phyloP scores from a whole-genome alignment of 2,888 invertebrate species.

The Melieria crassipennis region DNA sequence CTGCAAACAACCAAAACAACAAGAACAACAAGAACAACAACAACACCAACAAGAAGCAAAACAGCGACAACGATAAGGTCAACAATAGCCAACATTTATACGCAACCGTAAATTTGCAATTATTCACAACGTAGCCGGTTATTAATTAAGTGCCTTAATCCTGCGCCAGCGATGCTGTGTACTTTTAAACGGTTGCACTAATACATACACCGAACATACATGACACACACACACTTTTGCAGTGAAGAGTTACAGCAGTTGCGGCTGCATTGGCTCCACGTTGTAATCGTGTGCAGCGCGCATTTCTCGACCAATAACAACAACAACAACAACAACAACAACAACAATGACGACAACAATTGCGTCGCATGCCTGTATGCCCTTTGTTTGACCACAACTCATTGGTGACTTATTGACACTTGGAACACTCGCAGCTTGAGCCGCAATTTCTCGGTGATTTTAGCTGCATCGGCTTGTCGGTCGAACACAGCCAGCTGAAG shows the following conservation, averaged over 20 bases:
- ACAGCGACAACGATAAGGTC: background rate
- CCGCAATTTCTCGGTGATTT: no score
- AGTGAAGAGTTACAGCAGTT: no score
- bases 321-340: no score
- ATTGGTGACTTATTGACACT: constrained; percentile 41
- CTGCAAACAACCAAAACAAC: no score
- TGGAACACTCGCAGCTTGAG: constrained; percentile 20
- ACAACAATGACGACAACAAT: no score
- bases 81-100: no score
- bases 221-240: constrained; percentile 1
- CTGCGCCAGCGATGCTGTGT: constrained; percentile 23
- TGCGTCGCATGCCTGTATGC: background rate
- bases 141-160: constrained; percentile 43
- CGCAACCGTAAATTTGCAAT: constrained; percentile 33
- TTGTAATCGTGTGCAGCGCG: constrained; percentile 2
- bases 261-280: background rate
- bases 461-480: no score
- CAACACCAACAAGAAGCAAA: background rate
- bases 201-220: constrained; percentile 15
- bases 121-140: constrained; percentile 38
- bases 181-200: no score
- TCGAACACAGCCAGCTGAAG: no score
- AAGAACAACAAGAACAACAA: background rate
- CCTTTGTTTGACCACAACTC: constrained; percentile 36
- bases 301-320: background rate